Conservation (phyloP, 2,888 invertebrate species). For the Papilio gigon region DNA sequence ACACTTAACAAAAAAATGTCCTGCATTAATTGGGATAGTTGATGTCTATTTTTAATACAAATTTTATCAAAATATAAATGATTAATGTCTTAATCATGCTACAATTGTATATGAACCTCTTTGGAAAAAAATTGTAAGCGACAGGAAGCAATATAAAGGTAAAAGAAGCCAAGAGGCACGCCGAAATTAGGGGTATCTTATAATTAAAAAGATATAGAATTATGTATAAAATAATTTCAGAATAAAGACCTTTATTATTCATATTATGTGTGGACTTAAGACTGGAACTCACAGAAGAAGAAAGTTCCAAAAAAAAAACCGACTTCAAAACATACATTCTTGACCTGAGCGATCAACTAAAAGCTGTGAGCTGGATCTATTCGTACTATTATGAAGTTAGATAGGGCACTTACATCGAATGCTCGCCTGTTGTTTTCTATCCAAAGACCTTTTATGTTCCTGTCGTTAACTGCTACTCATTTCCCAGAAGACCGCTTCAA, state of each 20-base stretch:
- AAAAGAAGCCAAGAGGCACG: too few species aligned
- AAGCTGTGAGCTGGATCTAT: constrained; percentile 16
- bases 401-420: constrained; percentile 27
- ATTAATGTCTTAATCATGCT: too few species aligned
- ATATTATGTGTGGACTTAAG: too few species aligned
- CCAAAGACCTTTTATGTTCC: constrained; percentile 14
- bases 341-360: background rate
- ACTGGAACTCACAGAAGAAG: too few species aligned
- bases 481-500: constrained; percentile 8
- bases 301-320: too few species aligned
- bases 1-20: constrained; percentile 11
- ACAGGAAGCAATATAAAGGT: too few species aligned
- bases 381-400: constrained; percentile 14
- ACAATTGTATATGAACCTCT: too few species aligned
- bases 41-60: background rate
- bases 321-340: background rate
- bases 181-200: too few species aligned
- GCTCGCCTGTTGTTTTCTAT: constrained; percentile 18
- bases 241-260: too few species aligned
- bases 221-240: too few species aligned
- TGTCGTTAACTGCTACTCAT: background rate
- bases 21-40: constrained; percentile 7
- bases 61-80: background rate
- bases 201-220: too few species aligned
- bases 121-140: too few species aligned